Conservation (phyloP, 2,113 vertebrate genomes). For the Lophochroa leadbeateri region DNA sequence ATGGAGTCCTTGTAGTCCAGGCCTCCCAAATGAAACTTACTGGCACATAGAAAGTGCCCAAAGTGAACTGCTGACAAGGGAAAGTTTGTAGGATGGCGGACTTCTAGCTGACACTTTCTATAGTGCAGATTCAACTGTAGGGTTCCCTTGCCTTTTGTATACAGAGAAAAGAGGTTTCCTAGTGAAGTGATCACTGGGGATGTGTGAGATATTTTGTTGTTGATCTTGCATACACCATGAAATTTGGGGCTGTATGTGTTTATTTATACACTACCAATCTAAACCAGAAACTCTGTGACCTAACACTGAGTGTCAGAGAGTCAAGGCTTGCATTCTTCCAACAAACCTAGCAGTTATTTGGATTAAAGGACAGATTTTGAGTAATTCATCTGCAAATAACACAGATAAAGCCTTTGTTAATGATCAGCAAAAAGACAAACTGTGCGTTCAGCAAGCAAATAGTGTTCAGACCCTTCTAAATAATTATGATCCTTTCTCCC, state of each 20-base stretch:
- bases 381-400: not conserved
- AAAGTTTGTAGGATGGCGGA: not conserved
- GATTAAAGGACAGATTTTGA: not conserved
- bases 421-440: not conserved
- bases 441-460: not conserved
- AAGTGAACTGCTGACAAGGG: not conserved
- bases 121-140: not conserved
- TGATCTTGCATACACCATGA: not conserved
- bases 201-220: not conserved
- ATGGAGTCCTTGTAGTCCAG: not conserved
- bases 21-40: not conserved
- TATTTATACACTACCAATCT: not conserved
- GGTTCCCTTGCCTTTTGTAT: not conserved
- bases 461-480: not conserved
- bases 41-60: not conserved
- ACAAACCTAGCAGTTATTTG: not conserved
- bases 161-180: not conserved
- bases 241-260: not conserved
- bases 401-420: not conserved
- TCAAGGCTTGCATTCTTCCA: not conserved
- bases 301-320: not conserved
- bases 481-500: not conserved
- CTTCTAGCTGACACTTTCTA: not conserved
- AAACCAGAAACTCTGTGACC: not conserved
- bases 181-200: not conserved